Base-by-base conservation (phyloP, 1,140 invertebrate species). In the Drosophila jambulina region DNA sequence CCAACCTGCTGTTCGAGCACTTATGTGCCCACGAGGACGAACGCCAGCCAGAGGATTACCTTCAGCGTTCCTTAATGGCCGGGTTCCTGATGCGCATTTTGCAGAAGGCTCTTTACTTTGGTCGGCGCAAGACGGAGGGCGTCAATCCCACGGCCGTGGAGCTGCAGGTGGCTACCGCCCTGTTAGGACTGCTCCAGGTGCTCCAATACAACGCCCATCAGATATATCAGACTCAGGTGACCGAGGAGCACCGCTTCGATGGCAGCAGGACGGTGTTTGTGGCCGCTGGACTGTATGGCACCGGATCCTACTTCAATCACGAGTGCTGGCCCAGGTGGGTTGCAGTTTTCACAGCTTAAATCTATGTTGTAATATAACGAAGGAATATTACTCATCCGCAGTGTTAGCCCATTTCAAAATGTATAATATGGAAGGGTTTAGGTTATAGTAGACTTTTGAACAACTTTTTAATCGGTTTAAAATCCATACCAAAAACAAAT, bases 121-220 rank as follows among this genome's bases (percentile, higher is more conserved):
- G 92, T 0, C 80, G 81, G 0, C 92, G 92, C 25, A 93, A 91
- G 56, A 92, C 91, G 1, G 92, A 93, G 38, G 83, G 62, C 42
- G 75, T 92, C 9, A 92, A 91, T 91, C 94, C 91, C 19, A 93
- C 91, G 0, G 93, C 94, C 90, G 93, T 94, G 4, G 94, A 96
- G 84, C 91, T 94, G 25, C 92, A 93, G 43, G 94, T 96, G 25
- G 95, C 93, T 12, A 94, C 95, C 17, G 92, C 97, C 19, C 91
- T 98, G 19, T 92, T 97, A 2, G 94, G 95, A 38, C 95, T 97
- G 82, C 94, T 98, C 4, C 96, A 97, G 93, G 94, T 97, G 51
- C 92, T 98, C 3, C 97, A 98, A 77, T 98, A 97, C 93, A 98
- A 98, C 93, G 97, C 97, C 2, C 97, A 98, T 91, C 97, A 98